Evolutionary conservation across 2,888 invertebrate genomes (phyloP), one percentile per base, ranked within the genome.

Genomic region (Callyntrura sp.): DNA sequence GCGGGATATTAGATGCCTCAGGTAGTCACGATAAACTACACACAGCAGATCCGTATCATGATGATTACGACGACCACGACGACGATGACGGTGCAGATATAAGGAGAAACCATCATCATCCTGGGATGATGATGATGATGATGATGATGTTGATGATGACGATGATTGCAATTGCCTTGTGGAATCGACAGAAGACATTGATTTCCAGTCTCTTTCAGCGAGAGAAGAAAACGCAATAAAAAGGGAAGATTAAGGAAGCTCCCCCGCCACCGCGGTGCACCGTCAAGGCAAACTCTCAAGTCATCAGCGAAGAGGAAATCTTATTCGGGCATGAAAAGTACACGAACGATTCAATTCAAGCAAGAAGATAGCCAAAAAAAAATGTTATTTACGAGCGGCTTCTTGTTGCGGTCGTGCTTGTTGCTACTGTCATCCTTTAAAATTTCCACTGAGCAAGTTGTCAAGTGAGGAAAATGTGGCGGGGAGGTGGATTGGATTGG

Each of bases 21-120:
- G 73, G 73, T 73, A 12, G 48, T 73, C 73, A 73, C 73, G 73
- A 73, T 48, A 48, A 35, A 35, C 35, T 35, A 35, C n/a, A n/a
- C n/a, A n/a, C 6, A 35, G 35, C 2, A 35, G 35, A 35, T 35
- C 35, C 35, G 35, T 14, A 51, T 51, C 14, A 12, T 51, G 4
- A 51, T 51, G 2, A 51, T 51, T 51, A 51, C 9, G 51, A 51
- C 9, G 12, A 51, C 51, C 14, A 51, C n/a, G n/a, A 12, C n/a
- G n/a, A 12, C 9, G 51, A 51, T 51, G 51, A 51, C n/a, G 12
- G 35, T 35, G 35, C 35, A 35, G 35, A 35, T 35, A 35, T 35
- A 35, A 35, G 35, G 6, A 65, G 9, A 65, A 68, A 65, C 28
- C n/a, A n/a, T n/a, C n/a, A n/a, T n/a, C n/a, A n/a, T n/a, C n/a